Percentiles rank a stretch among this genome's conserved stretches.
Evolutionary conservation across 1,140 invertebrate genomes (phyloP).

Genomic region (Xylocopa sonorina): DNA sequence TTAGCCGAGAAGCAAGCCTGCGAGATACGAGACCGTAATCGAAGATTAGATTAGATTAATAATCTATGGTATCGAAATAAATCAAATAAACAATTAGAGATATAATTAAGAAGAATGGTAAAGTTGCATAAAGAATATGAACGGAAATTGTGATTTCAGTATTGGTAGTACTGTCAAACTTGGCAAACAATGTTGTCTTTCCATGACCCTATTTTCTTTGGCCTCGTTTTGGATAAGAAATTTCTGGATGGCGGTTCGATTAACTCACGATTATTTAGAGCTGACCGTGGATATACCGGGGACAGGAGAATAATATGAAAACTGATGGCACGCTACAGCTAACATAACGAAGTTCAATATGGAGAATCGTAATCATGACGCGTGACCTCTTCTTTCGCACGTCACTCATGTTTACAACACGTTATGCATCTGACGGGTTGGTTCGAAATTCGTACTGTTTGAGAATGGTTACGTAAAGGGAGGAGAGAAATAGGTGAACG

Average conservation of each 20-base stretch:
- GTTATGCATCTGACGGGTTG: constrained; percentile 2
- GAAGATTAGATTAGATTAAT: too few species aligned
- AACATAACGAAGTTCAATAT: constrained; percentile 54
- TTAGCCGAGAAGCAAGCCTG: too few species aligned
- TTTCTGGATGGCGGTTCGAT: neutral
- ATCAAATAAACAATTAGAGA: too few species aligned
- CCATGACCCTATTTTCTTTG: constrained; percentile 37
- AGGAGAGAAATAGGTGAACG: too few species aligned
- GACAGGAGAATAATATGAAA: constrained; percentile 9
- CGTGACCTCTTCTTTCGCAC: constrained; percentile 47
- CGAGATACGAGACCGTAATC: too few species aligned
- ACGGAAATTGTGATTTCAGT: constrained; percentile 12
- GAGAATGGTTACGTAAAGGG: neutral
- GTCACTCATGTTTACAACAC: constrained; percentile 54
- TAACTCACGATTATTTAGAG: neutral
- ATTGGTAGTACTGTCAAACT: constrained; percentile 51
- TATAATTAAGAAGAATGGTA: constrained; percentile 16
- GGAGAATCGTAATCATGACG: constrained; percentile 51
- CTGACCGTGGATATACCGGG: neutral
- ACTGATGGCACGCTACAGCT: neutral
- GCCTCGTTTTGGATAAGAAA: constrained; percentile 14
- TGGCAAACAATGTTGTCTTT: constrained; percentile 38
- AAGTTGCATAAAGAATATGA: constrained; percentile 46
- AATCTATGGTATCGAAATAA: too few species aligned
- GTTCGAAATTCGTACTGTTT: neutral